These are phyloP conservation scores for Hypsibius dujardini DNA, from an alignment of 1,140 invertebrate genomes.

Conservation along the genomic window DNA sequence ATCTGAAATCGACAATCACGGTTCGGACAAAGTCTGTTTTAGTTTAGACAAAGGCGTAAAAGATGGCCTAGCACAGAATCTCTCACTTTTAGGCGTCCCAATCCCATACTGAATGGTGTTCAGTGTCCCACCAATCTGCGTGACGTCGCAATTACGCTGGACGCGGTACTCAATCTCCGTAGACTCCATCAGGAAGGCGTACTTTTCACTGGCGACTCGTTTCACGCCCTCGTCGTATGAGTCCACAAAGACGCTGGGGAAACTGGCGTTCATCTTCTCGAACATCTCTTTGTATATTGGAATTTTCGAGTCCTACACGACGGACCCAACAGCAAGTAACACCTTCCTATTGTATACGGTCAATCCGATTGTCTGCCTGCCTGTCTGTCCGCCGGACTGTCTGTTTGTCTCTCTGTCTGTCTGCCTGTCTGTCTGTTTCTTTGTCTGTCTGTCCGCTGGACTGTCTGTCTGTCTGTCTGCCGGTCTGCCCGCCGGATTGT, in stretches of 20 bases:
- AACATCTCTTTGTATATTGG: slow-evolving; percentile 39
- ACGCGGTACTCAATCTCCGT: slow-evolving; percentile 34
- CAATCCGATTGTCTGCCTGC: no score
- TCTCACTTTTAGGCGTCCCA: slow-evolving; percentile 29
- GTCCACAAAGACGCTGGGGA: slow-evolving; percentile 35
- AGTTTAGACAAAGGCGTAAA: not conserved
- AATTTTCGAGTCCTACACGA: slow-evolving; percentile 34
- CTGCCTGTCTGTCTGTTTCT: no score
- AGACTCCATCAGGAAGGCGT: slow-evolving; percentile 38
- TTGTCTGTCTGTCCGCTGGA: no score
- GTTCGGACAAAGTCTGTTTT: no score
- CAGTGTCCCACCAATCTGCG: slow-evolving; percentile 36
- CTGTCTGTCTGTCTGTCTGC: no score
- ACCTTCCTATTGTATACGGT: no score
- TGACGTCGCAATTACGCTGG: slow-evolving; percentile 34
- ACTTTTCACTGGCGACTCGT: slow-evolving; percentile 33
- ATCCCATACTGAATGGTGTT: slow-evolving; percentile 39
- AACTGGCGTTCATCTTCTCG: slow-evolving; percentile 34
- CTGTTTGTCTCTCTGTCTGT: no score
- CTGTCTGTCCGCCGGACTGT: no score
- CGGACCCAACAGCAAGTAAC: not conserved
- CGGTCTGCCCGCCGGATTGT: no score
- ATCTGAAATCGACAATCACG: not conserved
- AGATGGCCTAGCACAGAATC: not conserved
- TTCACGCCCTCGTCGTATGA: slow-evolving; percentile 35